Evolutionary conservation across 1,140 invertebrate genomes (phyloP).

Genomic region (Acromyrmex charruanus): DNA sequence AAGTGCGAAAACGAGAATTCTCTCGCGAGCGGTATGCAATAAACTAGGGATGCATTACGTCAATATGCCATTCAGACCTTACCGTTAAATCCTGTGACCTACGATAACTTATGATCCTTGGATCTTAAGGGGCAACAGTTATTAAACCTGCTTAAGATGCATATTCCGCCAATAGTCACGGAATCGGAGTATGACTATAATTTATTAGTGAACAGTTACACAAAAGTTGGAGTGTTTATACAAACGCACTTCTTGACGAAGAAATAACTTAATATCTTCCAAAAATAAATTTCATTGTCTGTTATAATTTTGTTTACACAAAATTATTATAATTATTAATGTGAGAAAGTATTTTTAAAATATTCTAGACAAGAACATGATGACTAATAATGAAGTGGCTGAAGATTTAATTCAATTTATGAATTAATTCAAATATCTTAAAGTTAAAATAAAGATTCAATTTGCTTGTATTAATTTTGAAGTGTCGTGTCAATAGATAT

Average conservation of each 20-base stretch:
- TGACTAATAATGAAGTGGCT: background rate
- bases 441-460: slow-evolving; percentile 9
- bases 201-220: background rate
- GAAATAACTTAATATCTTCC: slow-evolving; percentile 25
- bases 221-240: background rate
- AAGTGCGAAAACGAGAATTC: slow-evolving; percentile 34
- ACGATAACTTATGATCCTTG: slow-evolving; percentile 53
- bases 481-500: background rate
- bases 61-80: slow-evolving; percentile 20
- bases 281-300: background rate
- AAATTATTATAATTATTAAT: no score
- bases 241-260: background rate
- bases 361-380: background rate
- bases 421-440: background rate
- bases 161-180: slow-evolving; percentile 31
- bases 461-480: background rate
- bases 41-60: slow-evolving; percentile 15
- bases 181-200: background rate
- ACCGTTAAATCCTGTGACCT: slow-evolving; percentile 12
- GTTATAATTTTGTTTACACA: background rate
- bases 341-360: background rate
- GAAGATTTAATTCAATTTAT: background rate
- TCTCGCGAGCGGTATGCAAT: background rate
- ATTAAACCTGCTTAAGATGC: slow-evolving; percentile 36
- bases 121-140: slow-evolving; percentile 43